Evolutionary conservation across 2,113 vertebrate genomes (phyloP).

Genomic region (Hippolais icterina): DNA sequence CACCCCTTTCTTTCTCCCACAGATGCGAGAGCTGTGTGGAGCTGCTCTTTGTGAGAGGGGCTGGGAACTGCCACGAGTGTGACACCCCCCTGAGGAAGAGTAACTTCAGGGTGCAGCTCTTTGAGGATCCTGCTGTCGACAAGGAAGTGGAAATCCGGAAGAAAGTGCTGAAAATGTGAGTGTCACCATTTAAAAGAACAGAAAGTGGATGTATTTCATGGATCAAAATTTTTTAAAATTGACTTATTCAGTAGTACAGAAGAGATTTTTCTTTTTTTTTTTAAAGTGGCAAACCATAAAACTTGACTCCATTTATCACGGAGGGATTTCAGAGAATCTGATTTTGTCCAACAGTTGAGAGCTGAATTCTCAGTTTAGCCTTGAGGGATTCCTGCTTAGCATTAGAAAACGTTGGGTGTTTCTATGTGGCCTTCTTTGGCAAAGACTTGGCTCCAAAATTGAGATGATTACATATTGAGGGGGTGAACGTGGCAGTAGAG

Average conservation of each 20-base stretch:
- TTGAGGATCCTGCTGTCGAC: conserved; percentile 94
- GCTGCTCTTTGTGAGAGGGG: conserved; percentile 94
- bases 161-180: conserved; percentile 97
- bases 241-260: background rate
- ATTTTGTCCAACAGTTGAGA: background rate
- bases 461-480: background rate
- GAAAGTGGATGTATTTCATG: background rate
- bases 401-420: background rate
- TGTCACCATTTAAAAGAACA: background rate
- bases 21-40: conserved; percentile 98
- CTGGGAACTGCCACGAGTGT: conserved; percentile 94
- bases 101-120: conserved; percentile 96
- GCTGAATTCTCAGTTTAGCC: background rate
- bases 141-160: conserved; percentile 99
- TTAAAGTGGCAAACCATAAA: background rate
- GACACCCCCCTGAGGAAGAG: conserved; percentile 92
- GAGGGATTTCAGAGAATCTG: background rate
- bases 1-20: background rate
- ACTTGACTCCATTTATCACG: background rate
- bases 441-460: background rate
- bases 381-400: background rate
- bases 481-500: background rate
- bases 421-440: background rate
- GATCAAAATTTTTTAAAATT: background rate
- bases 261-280: background rate